Base-by-base conservation (phyloP, 2,113 vertebrate genomes). In the Gnathonemus echidnorhynchus region DNA sequence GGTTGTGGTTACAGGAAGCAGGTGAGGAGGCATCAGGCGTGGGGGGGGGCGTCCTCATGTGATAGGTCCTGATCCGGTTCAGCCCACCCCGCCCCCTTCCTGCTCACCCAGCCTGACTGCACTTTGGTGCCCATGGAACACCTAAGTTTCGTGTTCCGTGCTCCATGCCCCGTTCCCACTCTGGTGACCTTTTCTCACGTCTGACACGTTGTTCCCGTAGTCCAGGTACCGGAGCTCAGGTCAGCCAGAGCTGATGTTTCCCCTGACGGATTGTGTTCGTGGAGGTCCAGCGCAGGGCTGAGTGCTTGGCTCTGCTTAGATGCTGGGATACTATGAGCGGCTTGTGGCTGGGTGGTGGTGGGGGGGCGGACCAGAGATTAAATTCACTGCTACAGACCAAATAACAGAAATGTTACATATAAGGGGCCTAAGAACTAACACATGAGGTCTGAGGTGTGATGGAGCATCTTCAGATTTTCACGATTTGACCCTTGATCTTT, bases 1-100 rank as follows among this genome's bases (percentile, higher is more conserved):
- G 42, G 52, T 88, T 90, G 86, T 13, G 35, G 88, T 89, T 90
- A 90, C 53, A 90, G 87, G 88, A 90, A 90, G 58, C 87, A 35
- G 42, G n/a, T 90, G 88, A 85, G 42, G 66, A 90, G 90, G 48
- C 48, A 50, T 49, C 48, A 58, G 88, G 15, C 1, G 3, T 17
- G n/a, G 62, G 27, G 49, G 66, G 48, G 85, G 80, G 70, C 19
- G 5, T 84, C 66, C 35, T 83, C 31, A 77, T 70, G 50, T 86
- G 45, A 50, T 21, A 53, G 80, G 58, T 89, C 49, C 83, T 52
- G 77, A 58, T 80, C 42, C 17, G 48, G 74, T 84, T 49, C 19
- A 27, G 53, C 53, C 83, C 74, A 46, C 52, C 2, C 5, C 15
- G 10, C 56, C 80, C 19, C 27, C 70, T 48, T 31, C 46, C 27